Evolutionary conservation across 2,888 invertebrate genomes (phyloP), one percentile per base, ranked within the genome.

Genomic region (Leptinotarsa peninsularis): DNA sequence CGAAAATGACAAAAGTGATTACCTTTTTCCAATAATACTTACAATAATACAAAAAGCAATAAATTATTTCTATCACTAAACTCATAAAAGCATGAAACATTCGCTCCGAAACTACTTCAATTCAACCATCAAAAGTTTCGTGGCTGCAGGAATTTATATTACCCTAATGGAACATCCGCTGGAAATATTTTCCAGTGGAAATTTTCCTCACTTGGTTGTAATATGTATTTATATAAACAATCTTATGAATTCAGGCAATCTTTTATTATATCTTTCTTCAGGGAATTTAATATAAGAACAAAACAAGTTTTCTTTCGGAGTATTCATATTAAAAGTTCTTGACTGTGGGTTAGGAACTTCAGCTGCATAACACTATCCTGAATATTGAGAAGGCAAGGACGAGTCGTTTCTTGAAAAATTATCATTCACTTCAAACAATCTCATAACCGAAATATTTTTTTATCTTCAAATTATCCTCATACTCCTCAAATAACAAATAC

Each of bases 221-320:
- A 67, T 67, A 49, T 49, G 67, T 50, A 67, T 49, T 50, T 23
- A 67, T 70, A 63, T 63, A n/a, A 58, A 56, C 54, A 21, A 43
- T 54, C 49, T 66, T 67, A 54, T 23, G 66, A 70, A 74, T 71
- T 67, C 66, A 60, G 23, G 4, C 43, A 60, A 60, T 13, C 33
- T 50, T 68, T 60, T 21, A 49, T 67, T 67, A 43, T 50, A 71
- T 56, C 58, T 74, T 56, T 21, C 60, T 67, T 17, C 27, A 68
- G 33, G 23, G 52, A 75, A 75, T 75, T 69, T 70, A 75, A 75
- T 75, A 72, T 72, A 33, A 58, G 54, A 70, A 72, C 49, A 56
- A 52, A 72, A 69, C 50, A 50, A 33, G 75, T 75, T 66, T 54
- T 43, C 15, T 33, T 5, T 33, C 13, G 17, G 27, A 33, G 54